Percentiles rank a stretch among this genome's conserved stretches.
Evolutionary conservation across 2,113 vertebrate genomes (phyloP).

Genomic region (Propithecus coquereli): DNA sequence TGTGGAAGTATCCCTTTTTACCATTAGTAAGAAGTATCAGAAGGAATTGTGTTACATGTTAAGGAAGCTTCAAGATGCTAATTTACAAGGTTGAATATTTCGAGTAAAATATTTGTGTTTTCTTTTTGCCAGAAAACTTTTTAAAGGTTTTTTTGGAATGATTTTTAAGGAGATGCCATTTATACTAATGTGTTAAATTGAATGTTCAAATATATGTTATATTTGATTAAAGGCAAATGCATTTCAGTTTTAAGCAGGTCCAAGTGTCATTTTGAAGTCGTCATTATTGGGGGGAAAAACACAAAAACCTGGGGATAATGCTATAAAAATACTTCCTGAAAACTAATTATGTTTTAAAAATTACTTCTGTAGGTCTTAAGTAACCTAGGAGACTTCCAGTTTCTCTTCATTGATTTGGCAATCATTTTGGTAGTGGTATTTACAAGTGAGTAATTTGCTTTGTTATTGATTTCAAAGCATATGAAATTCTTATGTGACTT

Average conservation of each 20-base stretch:
- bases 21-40: not conserved
- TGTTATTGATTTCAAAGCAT: slow-evolving; percentile 4
- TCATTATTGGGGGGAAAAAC: not conserved
- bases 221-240: not conserved
- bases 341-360: slow-evolving; percentile 40
- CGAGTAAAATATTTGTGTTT: not conserved
- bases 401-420: slow-evolving; percentile 98
- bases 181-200: not conserved
- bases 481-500: slow-evolving; percentile 20
- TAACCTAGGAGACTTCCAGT: slow-evolving; percentile 98
- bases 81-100: slow-evolving; percentile 23
- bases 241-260: slow-evolving; percentile 13
- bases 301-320: not conserved
- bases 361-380: slow-evolving; percentile 89
- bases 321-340: slow-evolving; percentile 16
- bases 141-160: not conserved
- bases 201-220: not conserved
- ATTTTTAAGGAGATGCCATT: slow-evolving; percentile 5
- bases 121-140: not conserved
- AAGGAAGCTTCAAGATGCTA: slow-evolving; percentile 20
- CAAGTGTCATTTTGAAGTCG: slow-evolving; percentile 42
- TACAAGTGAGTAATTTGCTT: slow-evolving; percentile 91
- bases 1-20: not conserved
- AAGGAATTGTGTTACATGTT: not conserved
- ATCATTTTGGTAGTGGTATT: slow-evolving; percentile 97